phyloP scores from a whole-genome alignment of 2,888 invertebrate species.

The Ptychoptera albimana region DNA sequence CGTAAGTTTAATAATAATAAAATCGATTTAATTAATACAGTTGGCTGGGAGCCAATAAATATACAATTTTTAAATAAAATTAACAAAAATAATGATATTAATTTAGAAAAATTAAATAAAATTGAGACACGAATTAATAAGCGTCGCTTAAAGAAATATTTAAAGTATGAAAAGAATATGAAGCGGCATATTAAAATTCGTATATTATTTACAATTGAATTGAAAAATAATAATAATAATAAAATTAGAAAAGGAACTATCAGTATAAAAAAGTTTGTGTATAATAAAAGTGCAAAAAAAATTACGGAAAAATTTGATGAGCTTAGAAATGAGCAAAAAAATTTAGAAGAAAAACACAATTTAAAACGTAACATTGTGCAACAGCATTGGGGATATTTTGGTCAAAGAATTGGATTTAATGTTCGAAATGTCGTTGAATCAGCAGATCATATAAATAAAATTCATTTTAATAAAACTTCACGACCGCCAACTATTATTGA shows the following conservation, averaged over 20 bases:
- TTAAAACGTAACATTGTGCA: background rate
- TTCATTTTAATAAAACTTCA: too few species aligned
- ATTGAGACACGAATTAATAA: conserved; percentile 24
- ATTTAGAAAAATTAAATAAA: conserved; percentile 17
- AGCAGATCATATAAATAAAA: too few species aligned
- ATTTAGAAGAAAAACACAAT: background rate
- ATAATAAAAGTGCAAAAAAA: too few species aligned
- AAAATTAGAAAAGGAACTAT: too few species aligned
- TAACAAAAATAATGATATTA: background rate
- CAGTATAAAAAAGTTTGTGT: too few species aligned
- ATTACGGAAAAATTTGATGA: background rate
- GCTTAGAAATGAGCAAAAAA: background rate
- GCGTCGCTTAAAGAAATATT: conserved; percentile 31
- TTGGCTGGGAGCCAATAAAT: conserved; percentile 17
- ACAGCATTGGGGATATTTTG: conserved; percentile 26
- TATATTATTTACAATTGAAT: conserved; percentile 47
- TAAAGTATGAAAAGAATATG: conserved; percentile 40
- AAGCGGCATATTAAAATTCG: conserved; percentile 47
- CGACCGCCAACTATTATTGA: too few species aligned
- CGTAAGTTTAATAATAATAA: conserved; percentile 16
- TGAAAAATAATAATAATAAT: conserved; percentile 29
- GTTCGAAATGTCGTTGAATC: too few species aligned
- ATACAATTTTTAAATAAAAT: conserved; percentile 1
- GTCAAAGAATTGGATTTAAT: conserved; percentile 11
- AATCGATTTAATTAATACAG: conserved; percentile 18